Conservation (phyloP, 2,888 invertebrate species). For the Orthonevra nobilis region DNA sequence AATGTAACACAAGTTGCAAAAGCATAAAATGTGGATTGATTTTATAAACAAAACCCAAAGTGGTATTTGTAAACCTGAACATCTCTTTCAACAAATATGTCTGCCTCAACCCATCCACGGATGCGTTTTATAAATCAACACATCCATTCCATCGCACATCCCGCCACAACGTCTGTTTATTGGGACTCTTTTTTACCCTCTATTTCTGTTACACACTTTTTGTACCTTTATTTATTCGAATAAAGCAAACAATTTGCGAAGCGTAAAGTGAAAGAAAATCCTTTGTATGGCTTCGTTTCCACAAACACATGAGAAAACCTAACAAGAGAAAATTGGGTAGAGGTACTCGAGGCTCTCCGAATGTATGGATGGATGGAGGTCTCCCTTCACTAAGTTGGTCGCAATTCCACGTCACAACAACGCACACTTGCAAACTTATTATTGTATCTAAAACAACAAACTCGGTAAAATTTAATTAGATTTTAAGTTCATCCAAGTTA, state of each 20-base stretch:
- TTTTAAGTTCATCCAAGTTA: conserved; percentile 70
- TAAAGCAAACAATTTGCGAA: conserved; percentile 42
- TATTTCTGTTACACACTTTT: too few relatives aligned
- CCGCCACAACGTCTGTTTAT: conserved; percentile 21
- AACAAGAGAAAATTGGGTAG: too few relatives aligned
- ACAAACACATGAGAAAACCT: conserved; percentile 20
- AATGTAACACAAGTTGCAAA: too few relatives aligned
- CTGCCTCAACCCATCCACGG: conserved; percentile 9
- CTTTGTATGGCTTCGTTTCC: conserved; percentile 66
- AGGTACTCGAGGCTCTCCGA: conserved; percentile 45
- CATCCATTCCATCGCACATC: conserved; percentile 4
- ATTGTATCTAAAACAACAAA: conserved; percentile 39
- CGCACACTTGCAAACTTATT: conserved; percentile 28
- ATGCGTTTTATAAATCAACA: conserved; percentile 23
- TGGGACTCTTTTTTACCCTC: conserved; percentile 16
- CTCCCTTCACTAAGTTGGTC: too few relatives aligned
- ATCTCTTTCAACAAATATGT: conserved; percentile 14
- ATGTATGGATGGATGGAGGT: conserved; percentile 51
- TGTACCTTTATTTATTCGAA: too few relatives aligned
- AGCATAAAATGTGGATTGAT: too few relatives aligned
- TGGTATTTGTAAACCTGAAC: not conserved
- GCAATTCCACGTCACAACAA: conserved; percentile 20
- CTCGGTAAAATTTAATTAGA: conserved; percentile 68
- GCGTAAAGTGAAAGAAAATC: conserved; percentile 47
- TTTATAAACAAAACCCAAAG: too few relatives aligned